Evolutionary conservation across 2,888 invertebrate genomes (phyloP).

Genomic region (Globia sparganii): DNA sequence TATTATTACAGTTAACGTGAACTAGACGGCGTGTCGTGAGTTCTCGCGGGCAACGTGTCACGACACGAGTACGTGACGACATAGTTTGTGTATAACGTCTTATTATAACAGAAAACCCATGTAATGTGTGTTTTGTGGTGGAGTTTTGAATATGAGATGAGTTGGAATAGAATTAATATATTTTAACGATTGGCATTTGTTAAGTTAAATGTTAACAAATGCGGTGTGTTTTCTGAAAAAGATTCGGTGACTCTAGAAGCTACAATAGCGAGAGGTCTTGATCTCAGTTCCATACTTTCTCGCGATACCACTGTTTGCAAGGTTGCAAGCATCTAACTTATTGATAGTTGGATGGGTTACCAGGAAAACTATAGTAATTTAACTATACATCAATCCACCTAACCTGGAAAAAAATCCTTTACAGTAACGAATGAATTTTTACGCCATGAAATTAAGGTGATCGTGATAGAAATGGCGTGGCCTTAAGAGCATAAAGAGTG

Average conservation of each 20-base stretch:
- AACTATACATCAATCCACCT: too few relatives aligned
- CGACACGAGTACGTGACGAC: conserved; percentile 61
- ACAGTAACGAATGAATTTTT: too few relatives aligned
- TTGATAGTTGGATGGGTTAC: neutral
- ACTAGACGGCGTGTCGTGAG: conserved; percentile 57
- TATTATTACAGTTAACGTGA: conserved; percentile 49
- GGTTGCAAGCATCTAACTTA: neutral
- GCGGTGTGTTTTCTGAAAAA: neutral
- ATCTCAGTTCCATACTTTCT: too few relatives aligned
- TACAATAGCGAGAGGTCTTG: too few relatives aligned
- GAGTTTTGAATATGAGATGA: conserved; percentile 34
- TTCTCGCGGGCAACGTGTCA: conserved; percentile 49
- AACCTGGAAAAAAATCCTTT: too few relatives aligned
- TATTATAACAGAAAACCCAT: conserved; percentile 46
- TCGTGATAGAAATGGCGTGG: too few relatives aligned
- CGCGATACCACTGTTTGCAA: too few relatives aligned
- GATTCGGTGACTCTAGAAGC: neutral
- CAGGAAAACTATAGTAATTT: too few relatives aligned
- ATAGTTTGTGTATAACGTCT: conserved; percentile 38
- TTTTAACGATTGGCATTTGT: neutral
- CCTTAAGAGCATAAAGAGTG: too few relatives aligned
- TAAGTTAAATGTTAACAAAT: neutral
- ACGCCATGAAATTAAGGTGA: too few relatives aligned
- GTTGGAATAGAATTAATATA: conserved; percentile 5
- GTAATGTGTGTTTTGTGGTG: conserved; percentile 17